phyloP scores from a whole-genome alignment of 1,140 invertebrate species.

The Dreissena rostriformis region DNA sequence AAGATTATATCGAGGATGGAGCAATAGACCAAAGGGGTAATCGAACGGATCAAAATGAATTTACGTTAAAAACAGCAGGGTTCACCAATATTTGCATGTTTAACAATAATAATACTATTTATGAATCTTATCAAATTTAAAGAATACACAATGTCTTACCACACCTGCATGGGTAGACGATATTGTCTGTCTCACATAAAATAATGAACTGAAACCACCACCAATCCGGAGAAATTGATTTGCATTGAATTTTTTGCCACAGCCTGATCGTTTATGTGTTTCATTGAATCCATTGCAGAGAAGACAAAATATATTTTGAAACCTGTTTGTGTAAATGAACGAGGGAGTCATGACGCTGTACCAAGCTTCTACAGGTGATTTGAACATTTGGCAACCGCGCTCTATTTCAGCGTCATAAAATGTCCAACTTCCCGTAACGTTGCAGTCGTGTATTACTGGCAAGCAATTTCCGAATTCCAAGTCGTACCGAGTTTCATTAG shows the following conservation, averaged over 20 bases:
- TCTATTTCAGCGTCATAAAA: neutral
- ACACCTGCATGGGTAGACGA: too few relatives aligned
- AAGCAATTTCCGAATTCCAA: neutral
- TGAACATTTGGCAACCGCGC: neutral
- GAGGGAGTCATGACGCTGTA: too few relatives aligned
- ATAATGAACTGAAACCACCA: neutral
- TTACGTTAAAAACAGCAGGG: too few relatives aligned
- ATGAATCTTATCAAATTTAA: too few relatives aligned
- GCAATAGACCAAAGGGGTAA: too few relatives aligned
- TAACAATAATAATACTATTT: too few relatives aligned
- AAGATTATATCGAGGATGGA: too few relatives aligned
- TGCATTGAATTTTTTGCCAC: too few relatives aligned
- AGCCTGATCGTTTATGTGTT: neutral
- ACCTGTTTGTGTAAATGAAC: neutral
- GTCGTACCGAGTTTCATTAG: neutral
- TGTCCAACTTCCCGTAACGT: conserved; percentile 7
- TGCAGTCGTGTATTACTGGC: neutral
- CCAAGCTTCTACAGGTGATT: neutral
- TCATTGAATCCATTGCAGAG: conserved; percentile 10
- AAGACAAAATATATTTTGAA: conserved; percentile 23
- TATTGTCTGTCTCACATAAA: neutral
- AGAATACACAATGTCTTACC: too few relatives aligned
- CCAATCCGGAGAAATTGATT: too few relatives aligned
- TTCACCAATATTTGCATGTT: too few relatives aligned
- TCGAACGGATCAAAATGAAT: too few relatives aligned